Evolutionary conservation across 2,888 invertebrate genomes (phyloP), one percentile per base, ranked within the genome.

Genomic region (Acheta domesticus): DNA sequence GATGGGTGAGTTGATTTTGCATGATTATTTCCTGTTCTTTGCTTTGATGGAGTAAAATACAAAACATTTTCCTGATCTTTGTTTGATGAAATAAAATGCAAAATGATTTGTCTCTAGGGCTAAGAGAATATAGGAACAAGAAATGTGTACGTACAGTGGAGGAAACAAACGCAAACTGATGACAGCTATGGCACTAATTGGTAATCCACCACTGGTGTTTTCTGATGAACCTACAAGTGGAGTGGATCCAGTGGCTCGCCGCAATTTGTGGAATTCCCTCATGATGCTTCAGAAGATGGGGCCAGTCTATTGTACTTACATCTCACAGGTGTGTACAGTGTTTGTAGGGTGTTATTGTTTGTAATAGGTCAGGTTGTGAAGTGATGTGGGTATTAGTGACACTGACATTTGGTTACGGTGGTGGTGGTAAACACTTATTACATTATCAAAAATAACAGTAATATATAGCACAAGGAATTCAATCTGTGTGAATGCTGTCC

Each of bases 161-260:
- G 95, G 95, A 0, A 95, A 94, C 86, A 92, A 93, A 83, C 88
- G 95, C 77, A 94, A 95, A 84, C 86, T 95, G 49, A 93, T 92
- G 62, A 92, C 94, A 50, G 94, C 94, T 1, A 91, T 94, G 83
- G 91, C 93, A 50, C 89, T 95, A 82, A 91, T 95, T 80, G 92
- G 92, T 36, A 90, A 91, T 82, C 92, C 91, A 23, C 88, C 89
- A 48, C 88, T 94, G 62, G 90, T 93, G 49, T 89, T 94, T 81
- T 87, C 95, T 82, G 94, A 94, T 87, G 94, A 94, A 86, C 94
- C 93, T 21, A 92, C 91, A 2, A 90, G 91, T 4, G 93, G 93
- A 1, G 92, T 93, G 0, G 93, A 93, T 88, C 92, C 92, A 36
- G 89, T 90, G 73, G 91, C 93, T 16, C 86, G 93, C 76, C 87